Evolutionary conservation across 2,113 vertebrate species (phyloP).

Genomic region (Pseudopipra pipra): DNA sequence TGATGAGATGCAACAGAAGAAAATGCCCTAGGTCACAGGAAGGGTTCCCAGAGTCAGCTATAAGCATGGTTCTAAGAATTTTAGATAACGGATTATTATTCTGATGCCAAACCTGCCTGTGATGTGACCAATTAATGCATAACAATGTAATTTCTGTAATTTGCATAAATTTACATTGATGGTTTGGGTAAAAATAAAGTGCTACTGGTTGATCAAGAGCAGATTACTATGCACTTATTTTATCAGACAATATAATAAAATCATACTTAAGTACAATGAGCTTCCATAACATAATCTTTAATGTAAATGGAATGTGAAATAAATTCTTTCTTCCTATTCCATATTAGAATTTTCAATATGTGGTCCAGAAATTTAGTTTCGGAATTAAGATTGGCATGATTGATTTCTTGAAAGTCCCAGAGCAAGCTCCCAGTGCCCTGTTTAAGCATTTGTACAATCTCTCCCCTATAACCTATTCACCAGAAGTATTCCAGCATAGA

Average conservation of each 20-base stretch:
- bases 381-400: not conserved
- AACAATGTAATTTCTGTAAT: not conserved
- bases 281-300: not conserved
- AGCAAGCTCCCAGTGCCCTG: not conserved
- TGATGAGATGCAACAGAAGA: not conserved
- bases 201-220: not conserved
- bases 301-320: not conserved
- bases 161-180: not conserved
- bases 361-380: not conserved
- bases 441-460: not conserved
- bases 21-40: not conserved
- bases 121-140: not conserved
- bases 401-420: not conserved
- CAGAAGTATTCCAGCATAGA: not conserved
- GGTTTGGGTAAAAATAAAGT: not conserved
- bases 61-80: not conserved
- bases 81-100: not conserved
- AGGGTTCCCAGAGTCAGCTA: not conserved
- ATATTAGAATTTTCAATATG: not conserved
- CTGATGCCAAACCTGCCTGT: not conserved
- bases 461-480: not conserved
- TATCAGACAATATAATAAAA: not conserved
- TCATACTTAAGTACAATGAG: not conserved
- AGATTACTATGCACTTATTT: not conserved
- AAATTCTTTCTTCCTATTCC: not conserved